Base-by-base conservation (phyloP, 2,113 vertebrate genomes). In the Entelurus aequoreus region DNA sequence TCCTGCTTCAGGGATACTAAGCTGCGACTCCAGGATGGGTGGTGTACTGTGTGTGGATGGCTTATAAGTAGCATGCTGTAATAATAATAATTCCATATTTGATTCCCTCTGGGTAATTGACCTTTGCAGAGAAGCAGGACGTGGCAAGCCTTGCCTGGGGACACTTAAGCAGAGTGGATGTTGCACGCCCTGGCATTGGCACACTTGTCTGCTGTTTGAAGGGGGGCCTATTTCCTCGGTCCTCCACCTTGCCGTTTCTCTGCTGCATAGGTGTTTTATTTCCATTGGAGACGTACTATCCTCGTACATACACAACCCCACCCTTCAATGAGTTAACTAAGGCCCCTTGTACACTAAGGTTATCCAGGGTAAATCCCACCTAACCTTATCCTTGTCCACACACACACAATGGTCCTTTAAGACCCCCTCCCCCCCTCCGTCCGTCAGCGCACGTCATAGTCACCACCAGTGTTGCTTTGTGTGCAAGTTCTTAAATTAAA, bases 241-340 rank as follows among this genome's bases (percentile, higher is more conserved):
- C 67, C 51, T 54, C 60, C 60, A 5, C 69, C 57, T 62, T 40
- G 65, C 67, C 63, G 68, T 75, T 77, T 40, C 2, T 16, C 38
- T 63, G 69, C 72, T 58, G 83, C 53, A 79, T 84, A 79, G 83
- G 81, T 78, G 71, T 78, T 83, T 81, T 57, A 63, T 84, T 85
- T 83, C 75, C 78, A 68, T 68, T 58, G 65, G 65, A 66, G 69
- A 55, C n/a, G 54, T 9, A 13, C 40, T 4, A 13, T 57, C 11
- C 1, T 6, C 6, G 42, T 21, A 7, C n/a, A 16, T 15, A 54
- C 37, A 55, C 13, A 15, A 44, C 5, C 9, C 15, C 9, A 57
- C 5, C 9, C 19, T 16, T 36, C 14, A 4, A 36, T 44, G 0
- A 55, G n/a, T 16, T 8, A 38, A 3, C 28, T 28, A 28, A 28